Evolutionary conservation across 2,888 invertebrate species (phyloP).

Genomic region (Xestia sexstrigata): DNA sequence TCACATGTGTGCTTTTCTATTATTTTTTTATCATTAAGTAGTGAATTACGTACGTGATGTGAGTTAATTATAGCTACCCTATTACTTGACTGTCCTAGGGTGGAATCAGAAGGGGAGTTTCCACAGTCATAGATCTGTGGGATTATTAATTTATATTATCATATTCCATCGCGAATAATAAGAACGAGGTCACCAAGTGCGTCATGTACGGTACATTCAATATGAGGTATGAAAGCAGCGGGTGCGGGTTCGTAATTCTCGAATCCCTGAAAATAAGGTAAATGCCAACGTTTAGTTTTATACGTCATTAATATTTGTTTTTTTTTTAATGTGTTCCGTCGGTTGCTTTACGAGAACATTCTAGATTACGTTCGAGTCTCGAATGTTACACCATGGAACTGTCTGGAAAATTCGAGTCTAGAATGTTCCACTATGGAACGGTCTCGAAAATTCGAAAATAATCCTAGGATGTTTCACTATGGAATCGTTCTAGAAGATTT

Average conservation of each 20-base stretch:
- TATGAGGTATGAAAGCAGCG: not conserved
- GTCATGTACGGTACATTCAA: not conserved
- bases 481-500: too few relatives aligned
- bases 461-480: too few relatives aligned
- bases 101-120: not conserved
- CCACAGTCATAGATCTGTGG: conserved; percentile 3
- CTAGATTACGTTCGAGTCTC: too few relatives aligned
- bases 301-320: not conserved
- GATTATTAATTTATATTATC: conserved; percentile 8
- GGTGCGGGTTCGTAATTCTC: not conserved
- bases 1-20: not conserved
- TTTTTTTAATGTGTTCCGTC: not conserved
- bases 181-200: conserved; percentile 7
- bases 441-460: too few relatives aligned
- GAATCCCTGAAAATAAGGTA: not conserved
- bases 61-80: conserved; percentile 12
- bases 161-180: not conserved
- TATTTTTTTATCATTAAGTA: not conserved
- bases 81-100: not conserved
- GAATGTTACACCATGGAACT: too few relatives aligned
- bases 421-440: too few relatives aligned
- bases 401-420: too few relatives aligned
- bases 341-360: too few relatives aligned
- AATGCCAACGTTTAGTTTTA: not conserved
- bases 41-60: not conserved